Base-by-base conservation (phyloP, 2,888 invertebrate genomes). In the Macropis europaea region DNA sequence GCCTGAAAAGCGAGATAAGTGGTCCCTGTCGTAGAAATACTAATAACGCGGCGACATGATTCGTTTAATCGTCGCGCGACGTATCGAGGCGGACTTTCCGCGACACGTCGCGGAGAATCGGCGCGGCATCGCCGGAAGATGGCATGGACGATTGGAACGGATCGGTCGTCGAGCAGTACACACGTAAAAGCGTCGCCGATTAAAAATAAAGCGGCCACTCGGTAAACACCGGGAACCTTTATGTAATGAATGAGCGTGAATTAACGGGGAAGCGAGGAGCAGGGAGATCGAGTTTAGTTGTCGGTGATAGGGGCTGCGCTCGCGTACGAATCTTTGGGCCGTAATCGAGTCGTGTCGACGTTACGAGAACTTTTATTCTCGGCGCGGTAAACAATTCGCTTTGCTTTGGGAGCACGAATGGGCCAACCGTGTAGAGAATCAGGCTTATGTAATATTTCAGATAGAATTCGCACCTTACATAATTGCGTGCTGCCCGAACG, bases 171-270 rank as follows among this genome's bases (percentile, higher is more conserved):
- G 73, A 6, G 11, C 69, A 74, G n/a, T n/a, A n/a, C n/a, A n/a
- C n/a, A n/a, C n/a, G n/a, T n/a, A 62, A 72, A 73, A 76, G 66
- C 60, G 56, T 59, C 47, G 47, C 42, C 43, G 76, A 71, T 81
- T 80, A 75, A 77, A 81, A 81, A 77, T 77, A 77, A 76, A 72
- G 42, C 62, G 22, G 47, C 19, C 72, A 60, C 66, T 63, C 48
- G 73, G 76, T 76, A 87, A 87, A 88, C 86, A 87, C 83, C 75
- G 77, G 56, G 79, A 80, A 76, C 78, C 80, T 86, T 86, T 88
- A 89, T 87, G 73, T 88, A 88, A 88, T 88, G 88, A 88, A 88
- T 85, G 84, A 87, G 82, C 82, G 81, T 81, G 76, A 84, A 85
- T 86, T 82, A 77, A 75, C 67, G 13, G 52, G 60, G 69, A 38